Evolutionary conservation across 2,113 vertebrate species (phyloP).

Genomic region (Eulemur macaco): DNA sequence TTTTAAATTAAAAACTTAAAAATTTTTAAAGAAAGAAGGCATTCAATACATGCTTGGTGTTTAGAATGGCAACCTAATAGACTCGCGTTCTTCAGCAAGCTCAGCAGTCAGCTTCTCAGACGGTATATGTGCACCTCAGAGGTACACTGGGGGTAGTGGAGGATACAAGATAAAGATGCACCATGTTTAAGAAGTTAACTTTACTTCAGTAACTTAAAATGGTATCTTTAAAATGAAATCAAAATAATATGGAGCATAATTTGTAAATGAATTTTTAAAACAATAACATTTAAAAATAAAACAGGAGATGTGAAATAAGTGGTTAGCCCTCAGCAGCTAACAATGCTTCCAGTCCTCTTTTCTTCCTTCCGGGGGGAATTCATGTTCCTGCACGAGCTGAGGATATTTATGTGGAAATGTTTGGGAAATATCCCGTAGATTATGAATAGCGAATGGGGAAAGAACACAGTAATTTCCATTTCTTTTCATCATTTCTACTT

Average conservation of each 20-base stretch:
- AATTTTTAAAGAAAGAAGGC: too few species aligned
- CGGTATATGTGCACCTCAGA: not conserved
- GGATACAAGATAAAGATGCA: not conserved
- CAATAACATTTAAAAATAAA: not conserved
- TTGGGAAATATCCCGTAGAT: not conserved
- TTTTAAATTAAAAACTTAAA: too few species aligned
- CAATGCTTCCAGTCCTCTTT: not conserved
- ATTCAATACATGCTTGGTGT: not conserved
- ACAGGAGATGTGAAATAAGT: not conserved
- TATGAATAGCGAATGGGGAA: not conserved
- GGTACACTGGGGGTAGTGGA: not conserved
- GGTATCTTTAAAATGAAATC: slow-evolving; percentile 20
- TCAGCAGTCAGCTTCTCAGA: not conserved
- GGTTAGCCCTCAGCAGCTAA: not conserved
- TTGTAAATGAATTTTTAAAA: slow-evolving; percentile 23
- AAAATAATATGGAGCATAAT: not conserved
- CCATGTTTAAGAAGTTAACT: not conserved
- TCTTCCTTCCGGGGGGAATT: not conserved
- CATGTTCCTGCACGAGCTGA: not conserved
- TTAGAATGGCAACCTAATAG: not conserved
- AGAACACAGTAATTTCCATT: not conserved
- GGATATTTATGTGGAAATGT: not conserved
- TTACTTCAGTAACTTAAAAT: not conserved
- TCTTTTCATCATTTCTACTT: not conserved
- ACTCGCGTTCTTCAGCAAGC: too few species aligned